Base-by-base conservation (phyloP, 1,140 invertebrate species). In the Mamestra configurata region DNA sequence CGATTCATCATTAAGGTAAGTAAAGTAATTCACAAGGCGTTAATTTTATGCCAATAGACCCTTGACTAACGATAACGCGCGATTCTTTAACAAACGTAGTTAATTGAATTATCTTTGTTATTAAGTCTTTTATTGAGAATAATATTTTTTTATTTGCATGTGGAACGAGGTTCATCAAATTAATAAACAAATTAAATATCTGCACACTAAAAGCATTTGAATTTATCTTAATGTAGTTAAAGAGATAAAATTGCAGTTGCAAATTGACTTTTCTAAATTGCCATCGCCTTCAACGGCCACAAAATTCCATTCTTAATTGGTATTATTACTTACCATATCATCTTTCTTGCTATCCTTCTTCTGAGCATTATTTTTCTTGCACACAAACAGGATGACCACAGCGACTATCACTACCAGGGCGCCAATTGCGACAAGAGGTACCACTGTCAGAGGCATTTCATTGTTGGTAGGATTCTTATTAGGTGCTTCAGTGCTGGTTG, bases 371-470 rank as follows among this genome's bases (percentile, higher is more conserved):
- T 93, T 91, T 81, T 92, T 94, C 75, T 89, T 93, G 87, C 92
- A 94, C 10, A 95, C 87, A 82, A 92, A 93, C 6, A 93, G 81
- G 22, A 93, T 91, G 2, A 93, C 93, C 1, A 81, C 90, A 55
- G 89, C 91, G 1, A 95, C 93, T n/a, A 95, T 89, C 1, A 90
- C 80, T 15, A 95, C 90, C 20, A 95, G 64, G 37, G 85, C 89
- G 71, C 88, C 90, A 43, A 94, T 92, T 3, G 91, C 92, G 31
- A 93, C 81, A n/a, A 93, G 72, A 4, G 93, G 92, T 81, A 95
- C 91, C 31, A 94, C 85, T 40, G 92, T 90, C 59, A 94, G 68
- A 24, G 90, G 83, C 11, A 92, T 80, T 53, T 93, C 90, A 79
- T 73, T 92, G 40, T 66, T 82, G 3, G 81, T 82, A 6, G 75